Base-by-base conservation (phyloP, 2,797 vertebrate genomes). In the Myotis daubentonii region DNA sequence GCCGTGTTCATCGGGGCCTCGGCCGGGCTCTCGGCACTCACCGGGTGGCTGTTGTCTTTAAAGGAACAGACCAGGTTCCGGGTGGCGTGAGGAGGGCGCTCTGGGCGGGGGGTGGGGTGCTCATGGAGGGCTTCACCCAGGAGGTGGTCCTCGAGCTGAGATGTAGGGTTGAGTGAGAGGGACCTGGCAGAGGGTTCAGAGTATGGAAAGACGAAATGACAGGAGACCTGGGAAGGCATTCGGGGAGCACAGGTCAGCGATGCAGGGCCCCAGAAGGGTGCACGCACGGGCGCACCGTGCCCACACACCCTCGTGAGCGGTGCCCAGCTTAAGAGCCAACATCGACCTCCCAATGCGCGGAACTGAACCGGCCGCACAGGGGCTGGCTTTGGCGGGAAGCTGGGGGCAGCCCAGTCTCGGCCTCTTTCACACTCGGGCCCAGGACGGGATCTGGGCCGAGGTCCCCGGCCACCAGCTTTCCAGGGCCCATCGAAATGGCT, bases 1-100 rank as follows among this genome's bases (percentile, higher is more conserved):
- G 9, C 0, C 0, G 11, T 28, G 20, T 33, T 47, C 20, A 0
- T 10, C 28, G 49, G 80, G 36, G 71, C 6, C 47, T 41, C 41
- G 4, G 60, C 60, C 3, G 6, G 60, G 12, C 57, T 82, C 8
- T 0, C 4, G 19, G 74, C 30, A 0, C 30, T 22, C 7, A 55
- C 38, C 8, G 22, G 28, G 47, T 4, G n/a, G 47, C 36, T 25
- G 5, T 11, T 13, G 3, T 16, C 53, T 15, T 28, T 44, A 22
- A 28, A 55, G 38, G 36, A 75, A 91, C 1, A 0, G 16, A 23
- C 13, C 22, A 23, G 36, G 16, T 28, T 41, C 2, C 6, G 15
- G 2, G 3, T 8, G 57, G 65, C 36, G 12, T 30, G 36, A 10
- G 16, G 66, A 66, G 47, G n/a, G 62, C 6, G 30, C 41, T 49